Evolutionary conservation across 2,113 vertebrate species (phyloP), one percentile per base, ranked within the genome.

Genomic region (Bostrychus sinensis): DNA sequence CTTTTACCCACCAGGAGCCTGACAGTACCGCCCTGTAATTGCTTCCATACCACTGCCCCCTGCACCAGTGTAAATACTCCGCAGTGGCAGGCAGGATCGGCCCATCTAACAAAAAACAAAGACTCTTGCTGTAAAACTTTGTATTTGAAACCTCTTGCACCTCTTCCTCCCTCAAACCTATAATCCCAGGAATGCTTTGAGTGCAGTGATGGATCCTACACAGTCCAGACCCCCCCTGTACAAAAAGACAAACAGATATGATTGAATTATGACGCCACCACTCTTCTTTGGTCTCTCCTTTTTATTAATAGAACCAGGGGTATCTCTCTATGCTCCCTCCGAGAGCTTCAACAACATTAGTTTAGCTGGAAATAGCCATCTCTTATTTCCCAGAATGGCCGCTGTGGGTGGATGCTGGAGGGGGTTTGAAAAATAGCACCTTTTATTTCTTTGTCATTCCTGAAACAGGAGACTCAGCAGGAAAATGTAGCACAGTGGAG

Each of bases 91-190:
- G 70, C 77, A 60, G 56, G 34, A 32, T 23, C 1, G 58, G 45
- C 42, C 41, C 59, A 66, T 59, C 65, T 56, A 37, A 63, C 63
- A 73, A 62, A 73, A 75, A 72, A 50, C 56, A 73, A 55, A 58
- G 53, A 38, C 57, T 80, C 17, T 54, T 70, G 59, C 61, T 73
- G 69, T 71, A 70, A n/a, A 81, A 75, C 66, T 62, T 65, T 67
- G 43, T 39, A 53, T 74, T 17, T 78, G 67, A 78, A n/a, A 78
- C 37, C 30, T 39, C 3, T 22, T 36, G 53, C 45, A 36, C 64
- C 36, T 22, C 3, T 62, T 54, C 54, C 60, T 46, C 61, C 34
- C 46, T 37, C 42, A 80, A 58, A 57, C 56, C 63, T 77, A 59
- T 70, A 70, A 43, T 48, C 2, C 38, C 20, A n/a, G 48, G 45